A percentile compares a stretch with the other conserved stretches of the same genome.
phyloP scores from a whole-genome alignment of 1,140 invertebrate genomes.

The Drosophila santomea region DNA sequence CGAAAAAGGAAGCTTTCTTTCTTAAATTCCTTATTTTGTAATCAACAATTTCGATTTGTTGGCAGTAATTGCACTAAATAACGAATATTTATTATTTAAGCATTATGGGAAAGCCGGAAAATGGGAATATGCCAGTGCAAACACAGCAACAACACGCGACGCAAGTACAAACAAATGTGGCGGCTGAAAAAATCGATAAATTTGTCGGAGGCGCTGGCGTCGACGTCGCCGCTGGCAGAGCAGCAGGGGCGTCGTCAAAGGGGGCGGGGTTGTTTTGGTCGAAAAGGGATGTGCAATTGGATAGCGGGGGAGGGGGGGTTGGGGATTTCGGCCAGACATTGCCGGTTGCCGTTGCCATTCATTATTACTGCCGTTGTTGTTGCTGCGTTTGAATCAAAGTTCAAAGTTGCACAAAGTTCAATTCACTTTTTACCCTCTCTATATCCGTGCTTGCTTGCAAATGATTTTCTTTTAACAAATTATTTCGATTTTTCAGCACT shows the following conservation, averaged over 20 bases:
- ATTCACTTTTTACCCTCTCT: conserved; percentile 49
- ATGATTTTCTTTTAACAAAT: conserved; percentile 28
- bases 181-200: conserved; percentile 76
- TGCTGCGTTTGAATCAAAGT: conserved; percentile 52
- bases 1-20: conserved; percentile 32
- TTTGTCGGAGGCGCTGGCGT: conserved; percentile 55
- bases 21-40: conserved; percentile 5
- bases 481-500: conserved; percentile 36
- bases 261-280: conserved; percentile 12
- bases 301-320: neutral
- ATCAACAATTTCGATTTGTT: conserved; percentile 21
- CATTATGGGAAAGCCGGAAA: conserved; percentile 21
- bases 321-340: conserved; percentile 45
- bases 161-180: conserved; percentile 54
- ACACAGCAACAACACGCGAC: conserved; percentile 31
- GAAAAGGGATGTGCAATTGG: conserved; percentile 1
- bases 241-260: conserved; percentile 43
- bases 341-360: conserved; percentile 48
- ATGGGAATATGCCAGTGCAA: conserved; percentile 5
- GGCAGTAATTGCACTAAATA: conserved; percentile 30
- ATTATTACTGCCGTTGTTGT: conserved; percentile 34
- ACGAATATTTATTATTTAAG: conserved; percentile 25
- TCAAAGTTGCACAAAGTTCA: conserved; percentile 60
- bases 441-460: conserved; percentile 1
- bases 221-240: conserved; percentile 39